Base-by-base conservation (phyloP, 1,140 invertebrate species). In the Drosophila pseudoobscura region DNA sequence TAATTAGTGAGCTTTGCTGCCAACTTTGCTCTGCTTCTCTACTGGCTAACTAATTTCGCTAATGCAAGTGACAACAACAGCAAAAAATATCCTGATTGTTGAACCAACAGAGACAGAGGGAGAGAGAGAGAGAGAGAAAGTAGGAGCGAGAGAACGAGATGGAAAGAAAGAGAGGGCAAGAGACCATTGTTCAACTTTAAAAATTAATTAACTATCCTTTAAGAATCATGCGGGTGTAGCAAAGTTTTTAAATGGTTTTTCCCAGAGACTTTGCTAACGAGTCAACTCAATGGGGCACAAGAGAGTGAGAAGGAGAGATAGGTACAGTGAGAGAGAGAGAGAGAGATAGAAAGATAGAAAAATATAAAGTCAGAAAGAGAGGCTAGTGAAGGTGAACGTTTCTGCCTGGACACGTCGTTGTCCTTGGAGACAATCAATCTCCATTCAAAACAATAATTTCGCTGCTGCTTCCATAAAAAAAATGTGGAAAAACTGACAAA, bases 391-490 rank as follows among this genome's bases (percentile, higher is more conserved):
- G 63, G 52, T 52, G 50, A 84, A 87, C 77, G 70, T 78, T 87
- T 80, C 66, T 58, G 57, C 43, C 54, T 57, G 63, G 64, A 68
- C 74, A 82, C 68, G 73, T 60, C 68, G 85, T 89, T 76, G 82
- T 90, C 88, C 88, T 88, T 90, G 79, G 78, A 78, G 82, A 88
- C 83, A 90, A 90, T 90, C 87, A 88, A 89, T 90, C 78, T 90
- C 78, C 82, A 90, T 90, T 90, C 68, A 90, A 83, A 79, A 84
- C 78, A 90, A 90, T 90, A 83, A 90, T 87, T 87, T 87, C 73
- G 57, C 62, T 68, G 60, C 60, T 70, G 65, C 52, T 55, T 55
- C 41, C 31, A 51, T 26, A 31, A 51, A 51, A 51, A 43, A 55
- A 41, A 53, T 39, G 6, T 20, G 7, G 39, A 78, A 78, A 87